Evolutionary conservation across 1,140 invertebrate species (phyloP).

Genomic region (Zaprionus kolodkinae): DNA sequence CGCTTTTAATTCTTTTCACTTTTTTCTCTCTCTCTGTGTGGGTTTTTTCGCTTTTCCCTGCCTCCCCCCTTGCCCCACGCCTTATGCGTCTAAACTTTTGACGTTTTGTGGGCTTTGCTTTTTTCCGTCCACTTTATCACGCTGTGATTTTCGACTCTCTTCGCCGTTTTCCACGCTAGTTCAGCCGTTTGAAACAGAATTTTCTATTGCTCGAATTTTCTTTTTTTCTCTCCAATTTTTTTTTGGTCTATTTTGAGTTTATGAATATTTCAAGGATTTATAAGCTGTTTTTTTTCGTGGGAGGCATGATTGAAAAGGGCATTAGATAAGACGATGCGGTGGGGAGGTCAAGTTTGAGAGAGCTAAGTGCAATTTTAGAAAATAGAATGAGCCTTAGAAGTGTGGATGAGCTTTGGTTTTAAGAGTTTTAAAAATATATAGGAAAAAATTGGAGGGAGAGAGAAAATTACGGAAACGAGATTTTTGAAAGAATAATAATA

Average conservation of each 20-base stretch:
- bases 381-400: not conserved
- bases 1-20: constrained; percentile 75
- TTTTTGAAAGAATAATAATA: no score
- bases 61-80: no score
- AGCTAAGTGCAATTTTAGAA: constrained; percentile 1
- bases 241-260: constrained; percentile 10
- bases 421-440: not conserved
- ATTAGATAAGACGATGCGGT: constrained; percentile 14
- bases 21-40: constrained; percentile 35
- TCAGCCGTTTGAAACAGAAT: constrained; percentile 68
- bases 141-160: constrained; percentile 67
- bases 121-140: constrained; percentile 6
- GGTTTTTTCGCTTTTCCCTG: not conserved
- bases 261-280: constrained; percentile 40
- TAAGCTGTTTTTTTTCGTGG: constrained; percentile 25
- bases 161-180: constrained; percentile 55
- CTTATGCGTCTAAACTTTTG: constrained; percentile 33
- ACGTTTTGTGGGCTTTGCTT: constrained; percentile 39
- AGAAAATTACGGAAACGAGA: no score
- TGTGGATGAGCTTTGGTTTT: not conserved
- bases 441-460: no score
- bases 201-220: constrained; percentile 45
- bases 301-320: constrained; percentile 22
- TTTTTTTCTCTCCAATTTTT: not conserved
- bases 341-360: not conserved